Evolutionary conservation across 2,888 invertebrate genomes (phyloP).

Genomic region (Lepetodrilus schrolli): DNA sequence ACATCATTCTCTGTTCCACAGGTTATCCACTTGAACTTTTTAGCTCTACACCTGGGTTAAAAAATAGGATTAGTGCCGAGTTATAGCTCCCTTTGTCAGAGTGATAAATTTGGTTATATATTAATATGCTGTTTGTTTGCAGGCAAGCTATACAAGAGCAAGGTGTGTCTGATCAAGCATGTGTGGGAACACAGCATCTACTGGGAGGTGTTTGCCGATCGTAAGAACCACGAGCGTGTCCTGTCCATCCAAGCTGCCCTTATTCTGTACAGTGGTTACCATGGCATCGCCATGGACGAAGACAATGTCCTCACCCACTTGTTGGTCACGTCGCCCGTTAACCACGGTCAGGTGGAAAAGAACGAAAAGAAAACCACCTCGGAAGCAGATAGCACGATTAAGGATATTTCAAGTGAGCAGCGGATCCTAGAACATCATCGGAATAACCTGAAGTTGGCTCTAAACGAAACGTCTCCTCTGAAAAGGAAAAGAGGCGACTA

Average conservation of each 20-base stretch:
- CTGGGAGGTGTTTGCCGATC: slow-evolving; percentile 70
- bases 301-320: slow-evolving; percentile 48
- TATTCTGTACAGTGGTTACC: slow-evolving; percentile 61
- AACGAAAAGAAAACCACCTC: slow-evolving; percentile 12
- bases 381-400: neutral
- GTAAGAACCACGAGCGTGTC: slow-evolving; percentile 70
- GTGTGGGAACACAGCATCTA: slow-evolving; percentile 72
- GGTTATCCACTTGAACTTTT: too few relatives aligned
- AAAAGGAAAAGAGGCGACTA: slow-evolving; percentile 26
- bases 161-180: slow-evolving; percentile 71
- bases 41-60: too few relatives aligned
- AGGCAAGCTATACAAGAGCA: slow-evolving; percentile 73
- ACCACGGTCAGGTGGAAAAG: slow-evolving; percentile 29
- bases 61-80: too few relatives aligned
- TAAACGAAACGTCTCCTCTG: slow-evolving; percentile 4
- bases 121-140: slow-evolving; percentile 43
- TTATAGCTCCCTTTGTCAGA: neutral
- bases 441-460: neutral
- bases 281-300: slow-evolving; percentile 36
- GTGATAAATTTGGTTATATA: neutral
- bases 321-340: slow-evolving; percentile 61
- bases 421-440: neutral
- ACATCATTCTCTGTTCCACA: too few relatives aligned
- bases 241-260: slow-evolving; percentile 72
- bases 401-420: neutral